phyloP scores from a whole-genome alignment of 2,888 invertebrate genomes.

The Anoplius nigerrimus region DNA sequence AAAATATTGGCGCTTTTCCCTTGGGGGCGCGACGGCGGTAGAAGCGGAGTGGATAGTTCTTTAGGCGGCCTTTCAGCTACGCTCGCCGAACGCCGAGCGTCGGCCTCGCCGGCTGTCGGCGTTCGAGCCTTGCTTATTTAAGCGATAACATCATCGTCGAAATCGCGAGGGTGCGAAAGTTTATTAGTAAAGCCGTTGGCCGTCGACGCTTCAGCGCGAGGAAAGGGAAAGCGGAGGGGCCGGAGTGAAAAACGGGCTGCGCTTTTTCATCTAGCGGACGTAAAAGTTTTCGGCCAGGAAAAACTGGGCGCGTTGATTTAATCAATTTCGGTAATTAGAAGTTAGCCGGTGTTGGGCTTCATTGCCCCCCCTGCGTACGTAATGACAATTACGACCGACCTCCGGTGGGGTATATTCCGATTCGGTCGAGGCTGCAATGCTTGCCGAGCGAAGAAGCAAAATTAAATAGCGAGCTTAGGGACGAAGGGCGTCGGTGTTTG shows the following conservation, averaged over 20 bases:
- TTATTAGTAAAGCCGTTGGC: conserved; percentile 33
- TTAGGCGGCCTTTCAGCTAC: too few relatives aligned
- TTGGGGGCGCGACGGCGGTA: background rate
- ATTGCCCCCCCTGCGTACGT: background rate
- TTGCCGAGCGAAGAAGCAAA: conserved; percentile 25
- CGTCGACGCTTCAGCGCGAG: conserved; percentile 3
- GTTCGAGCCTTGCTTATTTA: conserved; percentile 21
- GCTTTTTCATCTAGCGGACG: conserved; percentile 21
- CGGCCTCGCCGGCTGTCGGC: conserved; percentile 15
- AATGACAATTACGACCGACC: too few relatives aligned
- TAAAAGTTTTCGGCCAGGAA: conserved; percentile 24
- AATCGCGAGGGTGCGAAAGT: conserved; percentile 17
- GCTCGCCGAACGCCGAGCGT: background rate
- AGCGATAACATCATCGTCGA: conserved; percentile 19
- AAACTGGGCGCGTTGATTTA: background rate
- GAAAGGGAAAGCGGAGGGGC: conserved; percentile 19
- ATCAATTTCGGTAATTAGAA: too few relatives aligned
- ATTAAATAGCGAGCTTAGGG: conserved; percentile 43
- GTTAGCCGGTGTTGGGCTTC: background rate
- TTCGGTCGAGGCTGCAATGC: background rate
- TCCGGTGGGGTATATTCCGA: too few relatives aligned
- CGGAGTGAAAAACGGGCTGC: conserved; percentile 26
- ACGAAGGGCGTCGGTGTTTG: conserved; percentile 21
- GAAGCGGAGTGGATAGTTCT: too few relatives aligned
- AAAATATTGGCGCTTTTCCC: conserved; percentile 1